Percentiles rank a stretch among this genome's conserved stretches.
These are phyloP conservation scores for Harpalus rubripes DNA, from an alignment of 2,888 invertebrate species.

Conservation along the genomic window DNA sequence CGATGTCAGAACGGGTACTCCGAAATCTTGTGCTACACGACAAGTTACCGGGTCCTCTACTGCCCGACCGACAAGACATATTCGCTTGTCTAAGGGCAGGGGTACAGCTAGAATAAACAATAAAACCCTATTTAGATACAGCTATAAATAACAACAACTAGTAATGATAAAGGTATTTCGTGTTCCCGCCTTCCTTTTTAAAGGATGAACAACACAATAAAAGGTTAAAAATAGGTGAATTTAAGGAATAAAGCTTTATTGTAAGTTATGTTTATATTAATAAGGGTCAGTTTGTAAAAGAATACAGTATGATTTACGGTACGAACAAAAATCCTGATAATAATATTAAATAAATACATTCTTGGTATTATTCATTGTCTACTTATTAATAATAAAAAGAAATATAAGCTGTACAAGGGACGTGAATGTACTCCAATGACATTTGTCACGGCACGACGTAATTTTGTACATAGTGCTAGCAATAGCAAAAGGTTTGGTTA, in stretches of 20 bases:
- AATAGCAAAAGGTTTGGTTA: conserved; percentile 65
- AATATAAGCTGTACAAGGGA: conserved; percentile 38
- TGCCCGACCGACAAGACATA: conserved; percentile 83
- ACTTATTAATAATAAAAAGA: conserved; percentile 13
- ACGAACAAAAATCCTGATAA: conserved; percentile 2
- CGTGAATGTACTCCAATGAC: conserved; percentile 61
- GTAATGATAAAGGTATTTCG: conserved; percentile 45
- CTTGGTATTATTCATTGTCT: conserved; percentile 1
- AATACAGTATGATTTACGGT: not conserved
- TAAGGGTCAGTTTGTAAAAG: conserved; percentile 18
- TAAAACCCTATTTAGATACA: conserved; percentile 18
- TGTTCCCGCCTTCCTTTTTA: conserved; percentile 35
- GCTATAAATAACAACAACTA: conserved; percentile 34
- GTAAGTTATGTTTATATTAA: conserved; percentile 39
- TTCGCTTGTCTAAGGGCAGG: conserved; percentile 79
- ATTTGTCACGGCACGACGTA: conserved; percentile 67
- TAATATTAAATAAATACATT: conserved; percentile 24
- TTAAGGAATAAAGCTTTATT: not conserved
- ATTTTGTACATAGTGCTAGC: conserved; percentile 61
- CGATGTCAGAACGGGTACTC: conserved; percentile 82
- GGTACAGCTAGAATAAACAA: conserved; percentile 71
- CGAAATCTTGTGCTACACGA: conserved; percentile 82
- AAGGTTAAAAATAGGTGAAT: conserved; percentile 11
- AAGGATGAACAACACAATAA: conserved; percentile 37
- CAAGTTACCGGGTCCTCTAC: conserved; percentile 79